phyloP scores from a whole-genome alignment of 2,888 invertebrate species.

The Drosophila putrida region DNA sequence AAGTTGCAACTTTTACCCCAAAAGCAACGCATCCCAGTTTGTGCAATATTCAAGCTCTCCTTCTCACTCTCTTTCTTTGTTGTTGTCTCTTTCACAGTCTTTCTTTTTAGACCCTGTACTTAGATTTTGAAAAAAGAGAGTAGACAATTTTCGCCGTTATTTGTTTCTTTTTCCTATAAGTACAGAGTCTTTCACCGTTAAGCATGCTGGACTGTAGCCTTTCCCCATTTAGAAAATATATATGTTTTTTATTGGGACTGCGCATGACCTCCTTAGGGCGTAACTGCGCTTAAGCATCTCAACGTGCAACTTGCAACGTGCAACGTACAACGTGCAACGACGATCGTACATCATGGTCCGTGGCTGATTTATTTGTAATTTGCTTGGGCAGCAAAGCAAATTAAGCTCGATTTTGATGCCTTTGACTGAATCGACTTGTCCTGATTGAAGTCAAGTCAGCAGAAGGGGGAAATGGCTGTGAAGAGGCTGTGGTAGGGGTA shows the following conservation, averaged over 20 bases:
- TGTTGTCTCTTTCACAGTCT: neutral
- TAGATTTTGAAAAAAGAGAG: no score
- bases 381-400: conserved; percentile 50
- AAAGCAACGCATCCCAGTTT: conserved; percentile 50
- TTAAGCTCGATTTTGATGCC: conserved; percentile 57
- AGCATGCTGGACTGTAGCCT: no score
- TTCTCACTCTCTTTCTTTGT: neutral
- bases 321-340: conserved; percentile 12
- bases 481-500: neutral
- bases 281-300: conserved; percentile 74
- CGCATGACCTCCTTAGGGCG: conserved; percentile 76
- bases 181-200: no score
- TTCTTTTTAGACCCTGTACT: neutral
- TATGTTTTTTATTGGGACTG: conserved; percentile 14
- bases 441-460: conserved; percentile 20
- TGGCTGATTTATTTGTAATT: conserved; percentile 63
- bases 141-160: no score
- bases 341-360: conserved; percentile 32
- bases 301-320: conserved; percentile 21
- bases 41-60: conserved; percentile 6
- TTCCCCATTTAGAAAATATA: no score
- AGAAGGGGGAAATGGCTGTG: neutral
- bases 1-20: conserved; percentile 60
- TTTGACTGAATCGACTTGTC: conserved; percentile 48
- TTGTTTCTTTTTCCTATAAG: no score